Percentiles rank a stretch among this genome's conserved stretches.
phyloP scores from a whole-genome alignment of 1,140 invertebrate genomes.

The Orius insidiosus region DNA sequence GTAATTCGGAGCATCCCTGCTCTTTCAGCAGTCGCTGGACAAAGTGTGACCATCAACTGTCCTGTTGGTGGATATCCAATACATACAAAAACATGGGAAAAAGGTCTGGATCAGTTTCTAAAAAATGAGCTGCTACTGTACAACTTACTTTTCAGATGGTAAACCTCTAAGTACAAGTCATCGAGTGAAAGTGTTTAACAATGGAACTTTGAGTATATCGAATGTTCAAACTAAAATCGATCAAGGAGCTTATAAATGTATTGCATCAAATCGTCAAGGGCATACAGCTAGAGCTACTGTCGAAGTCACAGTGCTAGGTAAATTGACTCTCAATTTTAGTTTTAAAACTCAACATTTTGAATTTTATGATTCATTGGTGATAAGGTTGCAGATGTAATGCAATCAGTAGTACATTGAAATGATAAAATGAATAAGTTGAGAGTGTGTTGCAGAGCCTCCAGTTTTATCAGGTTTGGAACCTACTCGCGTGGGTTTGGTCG shows the following conservation, averaged over 20 bases:
- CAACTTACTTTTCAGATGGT: conserved; percentile 29
- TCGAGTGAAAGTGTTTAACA: conserved; percentile 40
- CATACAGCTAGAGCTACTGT: conserved; percentile 34
- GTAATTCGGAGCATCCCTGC: conserved; percentile 47
- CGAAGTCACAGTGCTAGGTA: conserved; percentile 37
- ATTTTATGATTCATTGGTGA: background rate
- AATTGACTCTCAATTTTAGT: conserved; percentile 27
- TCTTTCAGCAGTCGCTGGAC: conserved; percentile 47
- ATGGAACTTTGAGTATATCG: conserved; percentile 43
- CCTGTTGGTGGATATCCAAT: conserved; percentile 55
- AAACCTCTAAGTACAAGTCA: conserved; percentile 42
- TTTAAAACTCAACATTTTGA: background rate
- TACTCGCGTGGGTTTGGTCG: conserved; percentile 37
- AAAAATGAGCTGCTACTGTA: background rate
- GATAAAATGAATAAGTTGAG: conserved; percentile 6
- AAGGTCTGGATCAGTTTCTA: conserved; percentile 29
- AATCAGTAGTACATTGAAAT: background rate
- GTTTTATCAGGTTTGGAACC: conserved; percentile 43
- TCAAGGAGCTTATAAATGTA: conserved; percentile 34
- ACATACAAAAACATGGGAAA: conserved; percentile 42
- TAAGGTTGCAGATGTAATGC: background rate
- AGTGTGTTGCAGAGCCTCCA: conserved; percentile 36
- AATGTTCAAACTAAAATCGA: conserved; percentile 43
- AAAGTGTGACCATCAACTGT: conserved; percentile 42
- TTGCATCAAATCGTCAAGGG: conserved; percentile 40